Conservation (phyloP, 2,797 vertebrate species). For the Spatula clypeata region DNA sequence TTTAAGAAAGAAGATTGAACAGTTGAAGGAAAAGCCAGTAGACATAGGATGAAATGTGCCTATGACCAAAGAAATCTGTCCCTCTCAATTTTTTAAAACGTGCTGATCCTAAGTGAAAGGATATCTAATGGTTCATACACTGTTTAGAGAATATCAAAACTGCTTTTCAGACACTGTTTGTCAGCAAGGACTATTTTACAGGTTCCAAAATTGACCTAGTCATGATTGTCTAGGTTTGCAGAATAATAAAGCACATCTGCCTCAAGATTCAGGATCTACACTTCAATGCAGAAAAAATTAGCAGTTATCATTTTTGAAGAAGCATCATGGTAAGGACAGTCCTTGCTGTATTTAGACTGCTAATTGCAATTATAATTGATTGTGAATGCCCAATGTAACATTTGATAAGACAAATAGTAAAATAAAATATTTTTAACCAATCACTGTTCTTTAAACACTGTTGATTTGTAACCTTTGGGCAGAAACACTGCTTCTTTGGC, state of each 20-base stretch:
- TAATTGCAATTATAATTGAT: not conserved
- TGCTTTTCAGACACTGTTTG: constrained; percentile 24
- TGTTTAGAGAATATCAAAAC: constrained; percentile 57
- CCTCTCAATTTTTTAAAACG: constrained; percentile 8
- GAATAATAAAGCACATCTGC: not conserved
- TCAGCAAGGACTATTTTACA: constrained; percentile 39
- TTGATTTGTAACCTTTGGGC: not conserved
- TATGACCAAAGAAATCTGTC: not conserved
- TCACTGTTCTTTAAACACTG: not conserved
- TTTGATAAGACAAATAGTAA: not conserved
- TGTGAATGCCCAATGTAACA: not conserved
- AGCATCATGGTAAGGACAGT: not conserved
- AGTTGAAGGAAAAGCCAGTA: not conserved
- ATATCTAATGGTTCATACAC: constrained; percentile 33
- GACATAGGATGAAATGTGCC: not conserved
- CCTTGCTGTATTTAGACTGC: not conserved
- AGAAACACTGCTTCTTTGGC: not conserved
- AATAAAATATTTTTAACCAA: not conserved
- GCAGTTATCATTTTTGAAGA: not conserved
- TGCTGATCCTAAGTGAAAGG: constrained; percentile 50
- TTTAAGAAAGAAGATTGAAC: not conserved
- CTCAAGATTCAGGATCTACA: not conserved
- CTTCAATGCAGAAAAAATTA: not conserved
- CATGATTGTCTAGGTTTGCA: not conserved
- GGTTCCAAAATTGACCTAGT: not conserved